Conservation (phyloP, 2,113 vertebrate species). For the Cebidichthys violaceus region DNA sequence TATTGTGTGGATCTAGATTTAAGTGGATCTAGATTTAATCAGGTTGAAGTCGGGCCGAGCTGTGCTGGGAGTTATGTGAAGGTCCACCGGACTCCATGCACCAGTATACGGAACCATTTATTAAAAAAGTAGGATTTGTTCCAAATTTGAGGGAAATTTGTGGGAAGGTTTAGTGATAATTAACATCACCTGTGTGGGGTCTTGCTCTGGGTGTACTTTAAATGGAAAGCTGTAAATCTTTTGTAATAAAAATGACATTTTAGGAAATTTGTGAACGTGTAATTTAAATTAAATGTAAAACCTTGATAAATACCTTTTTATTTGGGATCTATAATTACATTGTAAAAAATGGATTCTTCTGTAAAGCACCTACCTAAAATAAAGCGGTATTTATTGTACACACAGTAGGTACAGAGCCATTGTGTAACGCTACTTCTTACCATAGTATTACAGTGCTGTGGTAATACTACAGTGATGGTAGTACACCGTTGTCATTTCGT, state of each 20-base stretch:
- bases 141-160: not conserved
- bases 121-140: not conserved
- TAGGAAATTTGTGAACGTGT: too few relatives aligned
- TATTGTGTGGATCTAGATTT: not conserved
- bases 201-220: not conserved
- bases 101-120: too few relatives aligned
- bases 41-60: not conserved
- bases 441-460: not conserved
- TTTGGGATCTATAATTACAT: too few relatives aligned
- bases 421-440: not conserved
- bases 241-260: too few relatives aligned
- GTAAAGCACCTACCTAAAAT: not conserved
- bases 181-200: too few relatives aligned
- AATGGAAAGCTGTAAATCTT: too few relatives aligned
- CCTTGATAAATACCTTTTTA: too few relatives aligned
- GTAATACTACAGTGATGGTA: not conserved
- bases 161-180: not conserved
- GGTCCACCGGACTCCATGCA: not conserved
- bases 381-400: not conserved
- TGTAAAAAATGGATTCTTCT: too few relatives aligned
- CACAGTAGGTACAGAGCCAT: not conserved
- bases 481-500: too few relatives aligned
- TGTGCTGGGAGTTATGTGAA: not conserved
- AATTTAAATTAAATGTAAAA: too few relatives aligned
- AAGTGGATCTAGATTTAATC: not conserved